Evolutionary conservation across 1,140 invertebrate species (phyloP).

Genomic region (Palaemon carinicauda): DNA sequence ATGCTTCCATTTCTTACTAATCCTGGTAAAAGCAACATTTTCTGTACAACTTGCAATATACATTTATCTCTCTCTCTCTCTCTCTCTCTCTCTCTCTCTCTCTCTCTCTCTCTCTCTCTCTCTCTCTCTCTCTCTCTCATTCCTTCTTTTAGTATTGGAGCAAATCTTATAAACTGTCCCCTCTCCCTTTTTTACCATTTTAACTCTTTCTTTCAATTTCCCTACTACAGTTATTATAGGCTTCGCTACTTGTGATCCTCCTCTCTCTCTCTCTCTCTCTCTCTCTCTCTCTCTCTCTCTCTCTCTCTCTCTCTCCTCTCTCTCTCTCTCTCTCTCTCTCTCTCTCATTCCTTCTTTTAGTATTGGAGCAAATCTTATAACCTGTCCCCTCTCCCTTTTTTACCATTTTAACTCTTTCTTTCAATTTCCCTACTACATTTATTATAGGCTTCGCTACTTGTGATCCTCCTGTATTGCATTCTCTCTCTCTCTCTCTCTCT

Average conservation of each 20-base stretch:
- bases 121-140: not conserved
- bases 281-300: not conserved
- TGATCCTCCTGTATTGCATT: not conserved
- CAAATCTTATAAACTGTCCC: not conserved
- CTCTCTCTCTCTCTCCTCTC: not conserved
- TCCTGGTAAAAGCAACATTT: too few relatives aligned
- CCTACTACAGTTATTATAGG: not conserved
- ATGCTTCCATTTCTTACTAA: too few relatives aligned
- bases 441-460: not conserved
- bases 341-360: not conserved
- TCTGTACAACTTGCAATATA: too few relatives aligned
- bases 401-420: not conserved
- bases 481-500: not conserved
- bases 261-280: not conserved
- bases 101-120: not conserved
- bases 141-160: not conserved
- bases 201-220: not conserved
- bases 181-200: not conserved
- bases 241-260: not conserved
- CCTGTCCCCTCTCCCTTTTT: not conserved
- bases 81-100: not conserved
- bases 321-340: not conserved
- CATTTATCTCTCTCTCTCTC: too few relatives aligned
- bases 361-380: not conserved
- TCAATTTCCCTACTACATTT: not conserved